These are phyloP conservation scores for Helicorthomorpha holstii DNA, from an alignment of 1,140 invertebrate genomes.

Conservation along the genomic window DNA sequence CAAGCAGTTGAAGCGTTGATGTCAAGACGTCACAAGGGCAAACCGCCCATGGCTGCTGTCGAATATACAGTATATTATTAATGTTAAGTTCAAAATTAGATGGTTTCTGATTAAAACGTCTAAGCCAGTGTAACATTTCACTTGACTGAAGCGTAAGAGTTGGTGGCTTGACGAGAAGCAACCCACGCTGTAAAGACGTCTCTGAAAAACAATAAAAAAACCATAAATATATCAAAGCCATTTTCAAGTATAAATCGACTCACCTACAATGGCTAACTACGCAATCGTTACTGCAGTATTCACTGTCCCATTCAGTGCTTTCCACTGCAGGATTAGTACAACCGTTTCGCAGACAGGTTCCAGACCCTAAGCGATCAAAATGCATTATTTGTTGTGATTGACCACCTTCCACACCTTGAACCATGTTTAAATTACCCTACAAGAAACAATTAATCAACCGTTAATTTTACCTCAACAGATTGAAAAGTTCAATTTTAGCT, in stretches of 20 bases:
- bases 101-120: too few relatives aligned
- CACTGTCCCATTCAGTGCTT: slow-evolving; percentile 89
- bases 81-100: too few relatives aligned
- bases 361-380: neutral
- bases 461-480: too few relatives aligned
- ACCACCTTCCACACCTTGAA: neutral
- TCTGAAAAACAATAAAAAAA: slow-evolving; percentile 30
- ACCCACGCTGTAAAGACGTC: slow-evolving; percentile 83
- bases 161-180: slow-evolving; percentile 30
- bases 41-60: too few relatives aligned
- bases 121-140: neutral
- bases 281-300: slow-evolving; percentile 95
- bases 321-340: slow-evolving; percentile 78
- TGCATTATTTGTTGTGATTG: neutral
- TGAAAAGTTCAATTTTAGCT: too few relatives aligned
- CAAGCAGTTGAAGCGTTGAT: too few relatives aligned
- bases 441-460: too few relatives aligned
- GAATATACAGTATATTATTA: too few relatives aligned
- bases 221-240: slow-evolving; percentile 1
- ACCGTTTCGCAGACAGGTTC: slow-evolving; percentile 41
- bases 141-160: slow-evolving; percentile 9
- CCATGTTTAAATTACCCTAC: too few relatives aligned
- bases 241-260: too few relatives aligned
- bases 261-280: slow-evolving; percentile 82
- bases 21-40: too few relatives aligned